Percentiles rank a stretch among this genome's conserved stretches.
phyloP scores from a whole-genome alignment of 1,140 invertebrate genomes.

The Macrobrachium nipponense region DNA sequence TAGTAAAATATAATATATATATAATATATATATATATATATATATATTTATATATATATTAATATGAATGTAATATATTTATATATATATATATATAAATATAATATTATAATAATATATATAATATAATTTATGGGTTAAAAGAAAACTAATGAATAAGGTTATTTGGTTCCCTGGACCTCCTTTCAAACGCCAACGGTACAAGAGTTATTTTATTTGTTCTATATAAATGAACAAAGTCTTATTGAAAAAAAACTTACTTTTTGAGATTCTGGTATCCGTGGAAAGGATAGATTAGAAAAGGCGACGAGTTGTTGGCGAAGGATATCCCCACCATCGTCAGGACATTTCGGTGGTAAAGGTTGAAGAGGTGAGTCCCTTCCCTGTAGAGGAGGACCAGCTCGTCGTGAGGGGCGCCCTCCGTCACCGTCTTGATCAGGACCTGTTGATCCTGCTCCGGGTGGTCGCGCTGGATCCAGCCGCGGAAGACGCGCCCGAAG shows the following conservation, averaged over 20 bases:
- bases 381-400: constrained; percentile 50
- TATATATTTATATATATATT: too few species aligned
- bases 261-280: constrained; percentile 90
- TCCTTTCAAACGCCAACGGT: too few species aligned
- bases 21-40: too few species aligned
- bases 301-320: constrained; percentile 81
- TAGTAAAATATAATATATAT: too few species aligned
- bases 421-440: constrained; percentile 56
- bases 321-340: constrained; percentile 89
- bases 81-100: too few species aligned
- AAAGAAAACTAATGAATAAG: too few species aligned
- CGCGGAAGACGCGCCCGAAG: constrained; percentile 88
- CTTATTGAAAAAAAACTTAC: constrained; percentile 68
- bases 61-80: too few species aligned
- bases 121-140: too few species aligned
- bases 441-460: constrained; percentile 65
- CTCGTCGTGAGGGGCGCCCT: constrained; percentile 55
- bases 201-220: too few species aligned
- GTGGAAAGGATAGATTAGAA: constrained; percentile 86
- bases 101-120: too few species aligned
- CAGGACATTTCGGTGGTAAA: constrained; percentile 82
- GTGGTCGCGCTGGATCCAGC: constrained; percentile 75
- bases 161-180: too few species aligned
- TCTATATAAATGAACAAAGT: background rate
- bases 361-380: constrained; percentile 55